These are phyloP conservation scores for Lithodes maja DNA, from an alignment of 2,888 invertebrate genomes.

Conservation along the genomic window DNA sequence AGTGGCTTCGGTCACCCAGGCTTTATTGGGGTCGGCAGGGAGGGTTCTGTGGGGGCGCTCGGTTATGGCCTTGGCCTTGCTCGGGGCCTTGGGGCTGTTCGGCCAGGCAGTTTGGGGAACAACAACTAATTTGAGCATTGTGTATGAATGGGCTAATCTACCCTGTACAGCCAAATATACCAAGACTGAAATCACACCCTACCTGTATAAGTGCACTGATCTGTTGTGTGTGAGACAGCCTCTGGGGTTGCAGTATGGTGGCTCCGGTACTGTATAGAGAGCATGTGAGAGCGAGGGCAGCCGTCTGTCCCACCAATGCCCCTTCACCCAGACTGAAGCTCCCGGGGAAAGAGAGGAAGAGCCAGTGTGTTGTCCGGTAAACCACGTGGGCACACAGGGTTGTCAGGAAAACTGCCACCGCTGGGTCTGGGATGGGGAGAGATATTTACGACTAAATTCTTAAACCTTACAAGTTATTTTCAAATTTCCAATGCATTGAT, in stretches of 20 bases:
- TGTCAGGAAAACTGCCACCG: constrained; percentile 17
- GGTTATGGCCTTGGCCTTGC: too few relatives aligned
- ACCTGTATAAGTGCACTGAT: constrained; percentile 56
- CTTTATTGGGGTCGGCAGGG: too few relatives aligned
- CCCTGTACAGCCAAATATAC: not conserved
- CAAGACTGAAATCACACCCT: not conserved
- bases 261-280: constrained; percentile 35
- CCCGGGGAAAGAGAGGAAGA: constrained; percentile 51
- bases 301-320: constrained; percentile 54
- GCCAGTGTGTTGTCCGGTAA: constrained; percentile 53
- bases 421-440: constrained; percentile 21
- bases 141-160: too few relatives aligned
- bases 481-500: too few relatives aligned
- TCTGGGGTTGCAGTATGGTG: not conserved
- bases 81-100: too few relatives aligned
- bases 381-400: constrained; percentile 35
- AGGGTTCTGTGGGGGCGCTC: too few relatives aligned
- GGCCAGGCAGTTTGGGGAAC: too few relatives aligned
- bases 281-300: constrained; percentile 45
- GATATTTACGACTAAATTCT: too few relatives aligned
- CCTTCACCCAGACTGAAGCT: constrained; percentile 66
- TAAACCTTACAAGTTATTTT: too few relatives aligned
- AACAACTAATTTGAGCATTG: too few relatives aligned
- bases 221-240: constrained; percentile 28
- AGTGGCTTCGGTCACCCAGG: too few relatives aligned